phyloP scores from a whole-genome alignment of 2,797 vertebrate species.

The Gadopsis bispinosus region DNA sequence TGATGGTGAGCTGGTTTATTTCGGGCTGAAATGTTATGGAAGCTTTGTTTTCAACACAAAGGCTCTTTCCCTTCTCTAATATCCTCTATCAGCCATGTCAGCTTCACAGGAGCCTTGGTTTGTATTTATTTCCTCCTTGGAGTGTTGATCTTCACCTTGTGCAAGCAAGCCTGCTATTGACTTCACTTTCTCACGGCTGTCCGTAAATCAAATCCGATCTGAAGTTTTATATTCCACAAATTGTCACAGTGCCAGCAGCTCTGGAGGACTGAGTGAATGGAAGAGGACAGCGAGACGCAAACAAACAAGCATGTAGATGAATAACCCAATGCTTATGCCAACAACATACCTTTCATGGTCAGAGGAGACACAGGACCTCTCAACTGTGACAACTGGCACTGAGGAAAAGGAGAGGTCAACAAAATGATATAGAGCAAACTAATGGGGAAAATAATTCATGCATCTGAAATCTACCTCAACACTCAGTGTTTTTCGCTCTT shows the following conservation, averaged over 20 bases:
- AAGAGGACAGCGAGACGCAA: slow-evolving; percentile 54
- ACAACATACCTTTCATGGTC: slow-evolving; percentile 52
- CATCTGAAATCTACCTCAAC: slow-evolving; percentile 41
- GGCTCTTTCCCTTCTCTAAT: not conserved
- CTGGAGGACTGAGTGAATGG: slow-evolving; percentile 44
- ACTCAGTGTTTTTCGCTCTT: slow-evolving; percentile 30
- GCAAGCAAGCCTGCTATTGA: slow-evolving; percentile 45
- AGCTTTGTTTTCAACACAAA: slow-evolving; percentile 5
- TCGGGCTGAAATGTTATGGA: not conserved
- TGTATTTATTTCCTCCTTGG: not conserved
- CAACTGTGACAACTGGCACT: slow-evolving; percentile 54
- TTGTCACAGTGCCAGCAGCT: slow-evolving; percentile 42
- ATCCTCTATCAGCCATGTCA: slow-evolving; percentile 5
- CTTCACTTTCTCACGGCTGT: slow-evolving; percentile 30
- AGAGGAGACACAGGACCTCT: slow-evolving; percentile 47
- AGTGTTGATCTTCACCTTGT: slow-evolving; percentile 32
- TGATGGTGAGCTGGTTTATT: slow-evolving; percentile 3
- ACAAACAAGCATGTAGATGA: slow-evolving; percentile 68
- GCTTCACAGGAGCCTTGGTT: slow-evolving; percentile 2
- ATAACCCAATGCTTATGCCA: slow-evolving; percentile 58
- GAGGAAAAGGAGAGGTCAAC: slow-evolving; percentile 48
- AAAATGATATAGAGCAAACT: slow-evolving; percentile 61
- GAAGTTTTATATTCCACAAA: slow-evolving; percentile 52
- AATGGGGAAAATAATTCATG: slow-evolving; percentile 48
- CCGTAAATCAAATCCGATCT: slow-evolving; percentile 47